These are phyloP conservation scores for Dyspetes luteomarginatus DNA, from an alignment of 2,888 invertebrate genomes.

Conservation along the genomic window DNA sequence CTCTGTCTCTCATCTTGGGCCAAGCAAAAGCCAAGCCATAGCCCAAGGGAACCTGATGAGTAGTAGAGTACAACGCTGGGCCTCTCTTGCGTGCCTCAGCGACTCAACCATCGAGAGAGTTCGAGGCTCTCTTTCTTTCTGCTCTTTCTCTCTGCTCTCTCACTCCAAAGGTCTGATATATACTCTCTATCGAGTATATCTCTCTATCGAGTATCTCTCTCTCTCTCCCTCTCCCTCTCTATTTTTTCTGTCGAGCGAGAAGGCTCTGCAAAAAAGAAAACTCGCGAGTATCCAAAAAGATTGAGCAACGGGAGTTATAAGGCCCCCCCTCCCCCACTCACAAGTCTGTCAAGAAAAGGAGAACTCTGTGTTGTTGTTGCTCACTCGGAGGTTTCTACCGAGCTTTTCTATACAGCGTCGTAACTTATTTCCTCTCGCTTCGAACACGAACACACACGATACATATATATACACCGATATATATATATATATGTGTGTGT, in stretches of 20 bases:
- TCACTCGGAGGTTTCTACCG: slow-evolving; percentile 69
- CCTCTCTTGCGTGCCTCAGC: slow-evolving; percentile 64
- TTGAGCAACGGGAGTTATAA: slow-evolving; percentile 42
- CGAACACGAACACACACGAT: not conserved
- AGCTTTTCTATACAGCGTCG: slow-evolving; percentile 67
- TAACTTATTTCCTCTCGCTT: slow-evolving; percentile 50
- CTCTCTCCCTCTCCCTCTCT: slow-evolving; percentile 12
- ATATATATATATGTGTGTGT: not conserved
- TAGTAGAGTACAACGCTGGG: slow-evolving; percentile 62
- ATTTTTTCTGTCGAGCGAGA: slow-evolving; percentile 38
- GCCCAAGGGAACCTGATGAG: slow-evolving; percentile 32
- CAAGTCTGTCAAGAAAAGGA: slow-evolving; percentile 71
- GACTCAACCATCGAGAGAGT: slow-evolving; percentile 57
- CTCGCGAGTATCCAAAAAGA: slow-evolving; percentile 26
- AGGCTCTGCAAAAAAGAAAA: slow-evolving; percentile 35
- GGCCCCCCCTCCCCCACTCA: slow-evolving; percentile 65
- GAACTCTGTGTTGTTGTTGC: slow-evolving; percentile 49
- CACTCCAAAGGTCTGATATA: slow-evolving; percentile 45
- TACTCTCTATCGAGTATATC: slow-evolving; percentile 52
- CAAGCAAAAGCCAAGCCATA: not conserved
- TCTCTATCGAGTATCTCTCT: slow-evolving; percentile 37
- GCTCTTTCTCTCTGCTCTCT: slow-evolving; percentile 16
- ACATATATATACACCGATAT: not conserved
- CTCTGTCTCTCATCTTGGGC: slow-evolving; percentile 50
- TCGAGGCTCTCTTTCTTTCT: slow-evolving; percentile 37